Base-by-base conservation (phyloP, 1,140 invertebrate species). In the Heterodera schachtii region DNA sequence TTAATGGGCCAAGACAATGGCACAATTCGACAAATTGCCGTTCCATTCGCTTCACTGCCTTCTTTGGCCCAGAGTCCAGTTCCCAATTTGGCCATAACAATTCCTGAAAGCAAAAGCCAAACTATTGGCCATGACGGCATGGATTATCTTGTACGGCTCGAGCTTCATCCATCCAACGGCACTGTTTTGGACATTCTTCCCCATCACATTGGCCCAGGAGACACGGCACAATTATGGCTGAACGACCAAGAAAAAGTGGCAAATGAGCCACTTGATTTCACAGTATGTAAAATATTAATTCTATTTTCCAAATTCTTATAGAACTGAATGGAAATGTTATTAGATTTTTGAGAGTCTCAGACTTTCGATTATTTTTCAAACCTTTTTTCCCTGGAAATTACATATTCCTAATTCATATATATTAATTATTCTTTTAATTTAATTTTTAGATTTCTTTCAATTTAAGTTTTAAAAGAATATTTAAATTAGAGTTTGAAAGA, bases 171-270 rank as follows among this genome's bases (percentile, higher is more conserved):
- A 9, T 52, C 52, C 2, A 52, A 9, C 41, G 2, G 8, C n/a
- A 52, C 19, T 46, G n/a, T 78, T 13, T 21, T 78, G n/a, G 76
- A 78, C 69, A 78, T 78, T n/a, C 6, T 3, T 7, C 76, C 76
- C 0, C 76, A 78, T 66, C 60, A 31, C 60, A 31, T 78, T 11
- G 57, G 16, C 13, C 21, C 21, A 13, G 76, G 60, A 60, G 76
- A 78, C 31, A 41, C 0, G 8, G n/a, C 76, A 41, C 57, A 78
- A 66, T 66, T 78, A 46, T 78, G 49, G 49, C 60, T 78, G 9
- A 57, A 43, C 41, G 69, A 69, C 60, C 31, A 13, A 21, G 69
- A 64, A 78, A 78, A 66, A 13, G 69, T 31, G 7, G 31, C 69
- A 57, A 57, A 78, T 46, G n/a, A 66, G 69, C n/a, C 67, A 70